Conservation (phyloP, 2,113 vertebrate genomes). For the Pipa parva region DNA sequence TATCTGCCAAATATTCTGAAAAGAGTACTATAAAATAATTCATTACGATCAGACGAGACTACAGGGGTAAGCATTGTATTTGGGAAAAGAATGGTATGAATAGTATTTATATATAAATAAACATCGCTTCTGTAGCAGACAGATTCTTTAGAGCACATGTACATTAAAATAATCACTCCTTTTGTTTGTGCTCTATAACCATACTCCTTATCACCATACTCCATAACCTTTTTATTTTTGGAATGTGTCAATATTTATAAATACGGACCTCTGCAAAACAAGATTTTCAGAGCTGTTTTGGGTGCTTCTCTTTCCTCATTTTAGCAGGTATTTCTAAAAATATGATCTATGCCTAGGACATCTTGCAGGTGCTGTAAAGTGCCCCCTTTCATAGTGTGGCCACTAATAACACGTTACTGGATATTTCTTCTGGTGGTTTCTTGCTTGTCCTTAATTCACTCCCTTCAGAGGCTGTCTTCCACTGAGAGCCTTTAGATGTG, state of each 20-base stretch:
- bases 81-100: too few relatives aligned
- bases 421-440: slow-evolving; percentile 39
- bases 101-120: too few relatives aligned
- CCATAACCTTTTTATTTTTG: too few relatives aligned
- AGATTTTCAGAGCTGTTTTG: neutral
- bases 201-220: neutral
- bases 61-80: too few relatives aligned
- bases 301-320: neutral
- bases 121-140: too few relatives aligned
- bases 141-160: too few relatives aligned
- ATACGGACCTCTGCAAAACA: neutral
- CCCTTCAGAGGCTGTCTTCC: slow-evolving; percentile 7
- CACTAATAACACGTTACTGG: slow-evolving; percentile 33
- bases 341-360: slow-evolving; percentile 13
- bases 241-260: too few relatives aligned
- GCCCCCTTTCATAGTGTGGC: slow-evolving; percentile 23
- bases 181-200: neutral
- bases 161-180: neutral
- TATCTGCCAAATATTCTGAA: too few relatives aligned
- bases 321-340: slow-evolving; percentile 24
- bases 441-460: slow-evolving; percentile 38
- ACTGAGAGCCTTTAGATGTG: slow-evolving; percentile 8
- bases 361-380: slow-evolving; percentile 31
- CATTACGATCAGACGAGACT: too few relatives aligned
- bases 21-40: too few relatives aligned